Conservation (phyloP, 2,113 vertebrate species). For the Periophthalmus modestus region DNA sequence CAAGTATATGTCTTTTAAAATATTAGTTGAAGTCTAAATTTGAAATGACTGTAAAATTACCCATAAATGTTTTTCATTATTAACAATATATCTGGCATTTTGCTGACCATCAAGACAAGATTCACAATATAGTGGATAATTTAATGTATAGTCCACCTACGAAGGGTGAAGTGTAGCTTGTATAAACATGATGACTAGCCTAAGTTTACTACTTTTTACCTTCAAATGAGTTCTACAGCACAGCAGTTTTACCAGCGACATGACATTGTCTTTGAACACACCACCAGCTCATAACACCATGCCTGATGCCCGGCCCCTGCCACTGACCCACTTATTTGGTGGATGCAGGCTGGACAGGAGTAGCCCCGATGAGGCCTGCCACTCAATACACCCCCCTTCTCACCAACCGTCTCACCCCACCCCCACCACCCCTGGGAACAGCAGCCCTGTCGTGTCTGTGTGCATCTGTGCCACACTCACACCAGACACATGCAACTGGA, state of each 20-base stretch:
- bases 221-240: conserved; percentile 15
- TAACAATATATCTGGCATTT: too few species aligned
- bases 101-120: too few species aligned
- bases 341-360: conserved; percentile 49
- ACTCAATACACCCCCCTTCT: conserved; percentile 19
- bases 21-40: neutral
- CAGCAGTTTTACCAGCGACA: conserved; percentile 1
- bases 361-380: conserved; percentile 47
- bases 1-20: neutral
- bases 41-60: too few species aligned
- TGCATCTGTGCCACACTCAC: conserved; percentile 1
- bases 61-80: too few species aligned
- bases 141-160: too few species aligned
- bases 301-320: conserved; percentile 42
- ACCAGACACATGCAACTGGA: neutral
- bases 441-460: conserved; percentile 11
- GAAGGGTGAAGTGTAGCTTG: too few species aligned
- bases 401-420: conserved; percentile 4
- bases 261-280: conserved; percentile 12
- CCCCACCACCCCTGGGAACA: conserved; percentile 5
- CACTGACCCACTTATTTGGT: conserved; percentile 69
- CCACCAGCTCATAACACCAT: conserved; percentile 19
- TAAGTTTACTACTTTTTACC: too few species aligned
- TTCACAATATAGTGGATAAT: too few species aligned
- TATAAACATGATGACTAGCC: too few species aligned